Conservation (phyloP, 2,113 vertebrate genomes). For the Rhabdomys dilectus region DNA sequence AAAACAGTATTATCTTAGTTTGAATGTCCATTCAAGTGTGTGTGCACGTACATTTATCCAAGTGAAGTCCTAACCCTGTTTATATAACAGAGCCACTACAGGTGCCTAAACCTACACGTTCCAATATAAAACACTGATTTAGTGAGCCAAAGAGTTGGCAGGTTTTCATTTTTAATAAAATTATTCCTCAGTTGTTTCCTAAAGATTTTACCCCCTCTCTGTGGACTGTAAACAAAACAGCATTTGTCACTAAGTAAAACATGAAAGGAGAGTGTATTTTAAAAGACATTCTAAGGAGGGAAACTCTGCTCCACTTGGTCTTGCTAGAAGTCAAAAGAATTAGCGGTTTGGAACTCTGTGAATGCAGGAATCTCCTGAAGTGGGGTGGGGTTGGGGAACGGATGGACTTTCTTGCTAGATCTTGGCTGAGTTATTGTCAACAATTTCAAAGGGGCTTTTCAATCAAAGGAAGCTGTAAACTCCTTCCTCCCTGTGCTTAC, state of each 20-base stretch:
- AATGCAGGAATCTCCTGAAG: not conserved
- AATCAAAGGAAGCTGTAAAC: conserved; percentile 59
- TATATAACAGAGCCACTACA: not conserved
- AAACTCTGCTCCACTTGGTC: not conserved
- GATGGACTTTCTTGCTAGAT: conserved; percentile 23
- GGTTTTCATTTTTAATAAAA: not conserved
- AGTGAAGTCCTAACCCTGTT: not conserved
- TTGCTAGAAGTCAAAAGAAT: conserved; percentile 14
- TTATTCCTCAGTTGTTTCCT: not conserved
- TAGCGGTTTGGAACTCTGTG: conserved; percentile 24
- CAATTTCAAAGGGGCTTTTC: conserved; percentile 58
- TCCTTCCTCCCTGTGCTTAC: conserved; percentile 32
- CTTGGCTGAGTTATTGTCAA: conserved; percentile 15
- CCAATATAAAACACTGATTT: not conserved
- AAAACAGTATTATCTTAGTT: not conserved
- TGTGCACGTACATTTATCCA: not conserved
- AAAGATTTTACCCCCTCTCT: not conserved
- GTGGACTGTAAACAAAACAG: conserved; percentile 34
- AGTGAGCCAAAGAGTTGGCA: not conserved
- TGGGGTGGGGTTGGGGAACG: not conserved
- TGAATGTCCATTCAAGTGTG: not conserved
- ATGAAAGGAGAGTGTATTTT: not conserved
- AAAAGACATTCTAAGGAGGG: not conserved
- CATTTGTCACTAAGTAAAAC: conserved; percentile 32
- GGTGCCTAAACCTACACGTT: not conserved